These are phyloP conservation scores for Conchocele bisecta DNA, from an alignment of 2,888 invertebrate species.

Conservation along the genomic window DNA sequence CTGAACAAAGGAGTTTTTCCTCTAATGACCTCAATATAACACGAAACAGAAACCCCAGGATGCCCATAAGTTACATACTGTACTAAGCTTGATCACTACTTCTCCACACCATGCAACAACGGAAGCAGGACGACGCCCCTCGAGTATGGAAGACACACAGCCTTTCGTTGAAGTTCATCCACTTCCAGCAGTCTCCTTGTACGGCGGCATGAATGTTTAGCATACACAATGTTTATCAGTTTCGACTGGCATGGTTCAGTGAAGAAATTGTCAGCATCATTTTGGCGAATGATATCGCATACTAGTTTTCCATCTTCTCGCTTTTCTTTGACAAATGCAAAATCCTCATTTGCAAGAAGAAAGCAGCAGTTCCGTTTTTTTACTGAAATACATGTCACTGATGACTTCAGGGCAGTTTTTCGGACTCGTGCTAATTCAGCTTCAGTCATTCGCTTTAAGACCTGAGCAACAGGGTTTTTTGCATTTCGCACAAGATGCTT, in stretches of 20 bases:
- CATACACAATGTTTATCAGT: constrained; percentile 17
- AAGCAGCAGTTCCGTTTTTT: constrained; percentile 21
- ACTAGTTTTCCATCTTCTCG: neutral
- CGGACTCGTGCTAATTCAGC: neutral
- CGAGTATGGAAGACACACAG: constrained; percentile 16
- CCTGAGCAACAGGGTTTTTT: constrained; percentile 30
- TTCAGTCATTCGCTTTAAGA: constrained; percentile 13
- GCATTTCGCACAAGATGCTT: constrained; percentile 30
- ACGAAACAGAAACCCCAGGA: no score
- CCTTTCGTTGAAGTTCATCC: constrained; percentile 10
- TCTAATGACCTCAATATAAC: no score
- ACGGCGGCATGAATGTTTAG: neutral
- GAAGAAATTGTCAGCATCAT: constrained; percentile 14
- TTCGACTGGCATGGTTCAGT: constrained; percentile 35
- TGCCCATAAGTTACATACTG: no score
- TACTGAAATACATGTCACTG: neutral
- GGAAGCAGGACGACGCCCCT: constrained; percentile 22
- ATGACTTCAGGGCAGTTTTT: neutral
- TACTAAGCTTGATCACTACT: no score
- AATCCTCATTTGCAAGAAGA: neutral
- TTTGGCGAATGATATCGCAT: constrained; percentile 12
- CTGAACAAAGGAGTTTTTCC: no score
- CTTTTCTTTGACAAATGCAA: constrained; percentile 25
- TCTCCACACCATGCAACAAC: constrained; percentile 32
- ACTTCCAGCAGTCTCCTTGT: constrained; percentile 8